Evolutionary conservation across 2,797 vertebrate species (phyloP).

Genomic region (Acropternis orthonyx): DNA sequence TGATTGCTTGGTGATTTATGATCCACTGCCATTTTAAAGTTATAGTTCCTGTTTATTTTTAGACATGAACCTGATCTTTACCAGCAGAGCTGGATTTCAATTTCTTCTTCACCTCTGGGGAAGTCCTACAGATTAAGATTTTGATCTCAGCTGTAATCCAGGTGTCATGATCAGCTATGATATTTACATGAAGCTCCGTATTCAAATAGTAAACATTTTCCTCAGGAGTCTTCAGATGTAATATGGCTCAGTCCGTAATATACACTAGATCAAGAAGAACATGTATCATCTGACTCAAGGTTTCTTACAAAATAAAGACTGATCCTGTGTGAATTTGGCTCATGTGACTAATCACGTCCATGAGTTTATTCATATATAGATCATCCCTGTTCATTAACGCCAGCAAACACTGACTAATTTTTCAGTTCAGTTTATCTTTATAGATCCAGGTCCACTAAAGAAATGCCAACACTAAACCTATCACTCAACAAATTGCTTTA

Average conservation of each 20-base stretch:
- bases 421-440: not conserved
- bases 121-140: not conserved
- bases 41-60: not conserved
- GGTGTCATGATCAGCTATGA: not conserved
- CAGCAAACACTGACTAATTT: not conserved
- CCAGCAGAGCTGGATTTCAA: not conserved
- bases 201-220: not conserved
- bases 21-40: not conserved
- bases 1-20: rapidly evolving
- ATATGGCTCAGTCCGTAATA: not conserved
- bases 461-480: not conserved
- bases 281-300: not conserved
- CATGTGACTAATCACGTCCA: not conserved
- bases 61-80: not conserved
- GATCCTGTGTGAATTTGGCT: not conserved
- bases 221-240: not conserved
- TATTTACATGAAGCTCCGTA: not conserved
- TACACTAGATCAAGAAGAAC: not conserved
- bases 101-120: not conserved
- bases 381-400: not conserved
- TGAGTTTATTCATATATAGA: not conserved
- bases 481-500: not conserved
- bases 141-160: not conserved
- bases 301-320: not conserved
- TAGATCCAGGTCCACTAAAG: not conserved